Conservation (phyloP, 2,888 invertebrate genomes). For the Allolobophora icterica region DNA sequence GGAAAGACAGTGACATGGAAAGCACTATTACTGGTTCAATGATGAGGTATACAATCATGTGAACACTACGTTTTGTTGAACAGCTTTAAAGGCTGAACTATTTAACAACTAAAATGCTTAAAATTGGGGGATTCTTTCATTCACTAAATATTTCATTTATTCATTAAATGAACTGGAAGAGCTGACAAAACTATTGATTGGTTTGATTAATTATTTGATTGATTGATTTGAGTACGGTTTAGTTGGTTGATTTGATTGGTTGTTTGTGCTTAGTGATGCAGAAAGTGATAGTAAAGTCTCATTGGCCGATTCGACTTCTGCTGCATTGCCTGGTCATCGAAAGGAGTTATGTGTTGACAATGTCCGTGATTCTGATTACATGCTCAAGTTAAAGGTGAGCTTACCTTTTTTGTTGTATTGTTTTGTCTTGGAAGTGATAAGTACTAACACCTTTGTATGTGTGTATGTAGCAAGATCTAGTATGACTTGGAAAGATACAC, state of each 20-base stretch:
- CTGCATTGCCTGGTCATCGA: neutral
- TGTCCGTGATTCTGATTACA: neutral
- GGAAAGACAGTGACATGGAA: neutral
- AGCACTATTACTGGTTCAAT: constrained; percentile 12
- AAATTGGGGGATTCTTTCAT: too few relatives aligned
- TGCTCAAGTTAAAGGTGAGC: neutral
- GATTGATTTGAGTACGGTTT: neutral
- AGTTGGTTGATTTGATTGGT: neutral
- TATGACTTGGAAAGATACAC: neutral
- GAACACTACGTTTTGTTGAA: too few relatives aligned
- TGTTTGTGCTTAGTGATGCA: neutral
- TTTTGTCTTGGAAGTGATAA: neutral
- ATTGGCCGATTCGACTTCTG: neutral
- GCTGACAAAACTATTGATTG: neutral
- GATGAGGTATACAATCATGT: neutral
- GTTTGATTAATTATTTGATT: neutral
- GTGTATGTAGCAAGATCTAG: neutral
- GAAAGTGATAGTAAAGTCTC: neutral
- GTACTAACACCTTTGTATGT: neutral
- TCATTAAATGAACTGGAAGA: too few relatives aligned
- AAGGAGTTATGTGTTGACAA: neutral
- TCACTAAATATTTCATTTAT: too few relatives aligned
- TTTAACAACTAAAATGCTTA: too few relatives aligned
- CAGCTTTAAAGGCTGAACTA: too few relatives aligned
- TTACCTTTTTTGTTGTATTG: neutral